Base-by-base conservation (phyloP, 2,113 vertebrate genomes). In the Ceyx melanurus region DNA sequence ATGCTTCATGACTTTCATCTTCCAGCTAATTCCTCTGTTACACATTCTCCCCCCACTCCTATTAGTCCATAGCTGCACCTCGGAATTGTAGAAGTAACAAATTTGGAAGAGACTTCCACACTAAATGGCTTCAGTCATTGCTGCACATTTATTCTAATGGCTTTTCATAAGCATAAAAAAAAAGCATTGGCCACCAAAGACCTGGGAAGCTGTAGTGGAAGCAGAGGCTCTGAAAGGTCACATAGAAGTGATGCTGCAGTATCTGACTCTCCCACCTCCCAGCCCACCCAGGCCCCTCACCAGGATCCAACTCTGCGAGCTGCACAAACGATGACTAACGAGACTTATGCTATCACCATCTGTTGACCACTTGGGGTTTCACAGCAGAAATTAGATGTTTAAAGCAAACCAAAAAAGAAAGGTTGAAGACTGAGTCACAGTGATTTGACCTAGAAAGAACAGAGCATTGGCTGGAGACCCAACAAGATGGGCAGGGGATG, bases 1-100 rank as follows among this genome's bases (percentile, higher is more conserved):
- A 89, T 25, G 50, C 45, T 88, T 88, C 93, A 90, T 87, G 31
- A 90, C 77, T 74, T 86, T 95, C 11, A 81, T 91, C 83, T 90
- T 71, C 2, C 18, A 91, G 45, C 58, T 90, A 70, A 88, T 66
- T 89, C 77, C 20, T 82, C 22, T 16, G 20, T 62, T 50, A 28
- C 22, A 60, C 40, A 35, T 33, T 64, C 86, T 37, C 31, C 15
- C 33, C 28, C 17, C n/a, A n/a, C n/a, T 8, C 9, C 61, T 7
- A 16, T 57, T 65, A 86, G 56, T 46, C 53, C 57, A 51, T 6
- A 89, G 72, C 66, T 54, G 37, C 68, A 54, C 13, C 8, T 29
- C 35, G 62, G 11, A 12, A 19, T 16, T 29, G 54, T 15, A 66
- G n/a, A 42, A 86, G 10, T 25, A 57, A 60, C 6, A 70, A 43